Base-by-base conservation (phyloP, 2,888 invertebrate genomes). In the Tethea ocularis region DNA sequence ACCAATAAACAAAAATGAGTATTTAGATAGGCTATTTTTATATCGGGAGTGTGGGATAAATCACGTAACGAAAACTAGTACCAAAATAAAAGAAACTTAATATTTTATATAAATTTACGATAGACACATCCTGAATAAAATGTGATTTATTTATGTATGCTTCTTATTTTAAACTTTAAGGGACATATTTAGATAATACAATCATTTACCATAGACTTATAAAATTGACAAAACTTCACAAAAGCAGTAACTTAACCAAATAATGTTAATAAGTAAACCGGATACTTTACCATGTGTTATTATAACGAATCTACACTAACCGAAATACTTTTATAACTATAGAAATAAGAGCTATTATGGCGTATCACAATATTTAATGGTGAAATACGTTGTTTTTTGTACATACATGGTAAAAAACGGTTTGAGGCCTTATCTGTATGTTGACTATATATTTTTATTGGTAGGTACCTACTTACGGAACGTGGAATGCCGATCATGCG, bases 241-340 rank as follows among this genome's bases (percentile, higher is more conserved):
- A 46, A 46, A n/a, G 46, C 20, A 20, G 20, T 46, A 46, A 46
- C 46, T 46, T 46, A 20, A 46, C 20, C 46, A 46, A 20, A 46
- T 20, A 41, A 41, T 8, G 41, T 41, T 41, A 41, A 41, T 41
- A 41, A 41, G 41, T 41, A 46, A 46, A 46, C 46, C 46, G 20
- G 46, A 46, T 46, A 46, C 20, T 46, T 46, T 46, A 46, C 46
- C 5, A 10, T 8, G 46, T 46, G 46, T 46, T 46, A 46, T 46
- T 46, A 46, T 46, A n/a, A 46, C 41, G 17, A 46, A 20, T 46
- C 41, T 6, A 46, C 41, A 20, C 8, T 2, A 20, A 17, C 41
- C 0, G 17, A 46, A n/a, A 17, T 15, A 17, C 17, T 6, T 46
- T 20, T 46, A 46, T 20, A 1, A 1, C 46, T 46, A n/a, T 20